Evolutionary conservation across 2,797 vertebrate genomes (phyloP).

Genomic region (Melanotaenia trifasciata): DNA sequence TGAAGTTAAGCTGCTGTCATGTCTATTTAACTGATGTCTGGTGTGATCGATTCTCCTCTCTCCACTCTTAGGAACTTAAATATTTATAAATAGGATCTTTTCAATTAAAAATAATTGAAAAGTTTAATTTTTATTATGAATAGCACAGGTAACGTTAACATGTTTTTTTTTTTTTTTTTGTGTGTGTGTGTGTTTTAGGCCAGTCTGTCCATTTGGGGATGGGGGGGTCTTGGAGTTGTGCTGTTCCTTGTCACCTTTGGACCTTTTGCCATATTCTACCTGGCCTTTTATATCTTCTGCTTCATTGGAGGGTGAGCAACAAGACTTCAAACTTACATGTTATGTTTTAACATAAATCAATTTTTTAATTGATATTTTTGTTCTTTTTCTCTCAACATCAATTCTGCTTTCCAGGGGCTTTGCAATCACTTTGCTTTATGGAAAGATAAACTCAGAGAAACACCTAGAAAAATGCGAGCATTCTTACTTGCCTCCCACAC

Average conservation of each 20-base stretch:
- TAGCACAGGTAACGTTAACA: background rate
- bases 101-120: no score
- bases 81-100: no score
- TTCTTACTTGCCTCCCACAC: conserved; percentile 91
- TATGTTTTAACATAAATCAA: background rate
- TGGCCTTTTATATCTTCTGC: conserved; percentile 98
- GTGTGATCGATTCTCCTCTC: no score
- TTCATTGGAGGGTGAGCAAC: conserved; percentile 96
- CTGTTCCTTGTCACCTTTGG: conserved; percentile 98
- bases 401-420: conserved; percentile 88
- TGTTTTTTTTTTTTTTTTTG: background rate
- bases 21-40: no score
- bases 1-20: no score
- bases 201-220: conserved; percentile 99
- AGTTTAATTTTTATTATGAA: no score
- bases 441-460: conserved; percentile 97
- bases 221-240: conserved; percentile 96
- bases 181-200: conserved; percentile 84
- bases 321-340: background rate
- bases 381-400: background rate
- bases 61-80: no score
- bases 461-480: conserved; percentile 97
- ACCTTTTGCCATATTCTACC: conserved; percentile 98
- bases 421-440: conserved; percentile 95
- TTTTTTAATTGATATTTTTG: background rate